Percentiles rank a stretch among this genome's conserved stretches.
Evolutionary conservation across 2,888 invertebrate species (phyloP).

Genomic region (Dasypolia templi): DNA sequence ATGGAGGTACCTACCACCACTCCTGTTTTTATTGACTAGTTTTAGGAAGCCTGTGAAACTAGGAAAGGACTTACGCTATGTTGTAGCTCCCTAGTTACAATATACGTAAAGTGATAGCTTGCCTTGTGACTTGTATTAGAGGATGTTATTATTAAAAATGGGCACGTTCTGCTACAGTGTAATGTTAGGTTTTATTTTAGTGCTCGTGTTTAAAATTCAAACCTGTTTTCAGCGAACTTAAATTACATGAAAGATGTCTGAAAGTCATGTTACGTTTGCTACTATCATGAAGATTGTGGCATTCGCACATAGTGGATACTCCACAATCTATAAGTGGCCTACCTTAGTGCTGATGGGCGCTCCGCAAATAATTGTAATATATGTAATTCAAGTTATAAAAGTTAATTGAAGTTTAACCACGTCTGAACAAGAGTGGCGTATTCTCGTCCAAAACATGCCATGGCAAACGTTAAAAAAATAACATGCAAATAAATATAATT

Average conservation of each 20-base stretch:
- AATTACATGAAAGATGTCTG: not conserved
- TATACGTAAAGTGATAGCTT: too few species aligned
- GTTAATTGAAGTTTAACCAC: slow-evolving; percentile 3
- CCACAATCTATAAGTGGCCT: too few species aligned
- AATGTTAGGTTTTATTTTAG: not conserved
- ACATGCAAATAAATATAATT: slow-evolving; percentile 28
- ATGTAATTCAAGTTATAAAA: too few species aligned
- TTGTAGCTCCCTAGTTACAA: not conserved
- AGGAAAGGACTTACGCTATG: not conserved
- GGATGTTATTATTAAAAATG: not conserved
- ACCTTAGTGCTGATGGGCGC: too few species aligned
- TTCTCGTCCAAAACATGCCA: slow-evolving; percentile 11
- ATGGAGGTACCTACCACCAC: slow-evolving; percentile 10
- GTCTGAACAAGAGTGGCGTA: not conserved
- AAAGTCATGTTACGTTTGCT: too few species aligned
- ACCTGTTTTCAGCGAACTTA: not conserved
- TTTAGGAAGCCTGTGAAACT: slow-evolving; percentile 1
- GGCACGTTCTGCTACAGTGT: not conserved
- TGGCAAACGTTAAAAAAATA: not conserved
- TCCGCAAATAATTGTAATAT: too few species aligned
- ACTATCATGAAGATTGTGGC: too few species aligned
- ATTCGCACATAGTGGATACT: too few species aligned
- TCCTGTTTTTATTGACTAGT: slow-evolving; percentile 32
- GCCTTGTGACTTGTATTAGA: too few species aligned
- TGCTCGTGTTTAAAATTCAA: not conserved